Evolutionary conservation across 2,113 vertebrate species (phyloP).

Genomic region (Pelobates fuscus): DNA sequence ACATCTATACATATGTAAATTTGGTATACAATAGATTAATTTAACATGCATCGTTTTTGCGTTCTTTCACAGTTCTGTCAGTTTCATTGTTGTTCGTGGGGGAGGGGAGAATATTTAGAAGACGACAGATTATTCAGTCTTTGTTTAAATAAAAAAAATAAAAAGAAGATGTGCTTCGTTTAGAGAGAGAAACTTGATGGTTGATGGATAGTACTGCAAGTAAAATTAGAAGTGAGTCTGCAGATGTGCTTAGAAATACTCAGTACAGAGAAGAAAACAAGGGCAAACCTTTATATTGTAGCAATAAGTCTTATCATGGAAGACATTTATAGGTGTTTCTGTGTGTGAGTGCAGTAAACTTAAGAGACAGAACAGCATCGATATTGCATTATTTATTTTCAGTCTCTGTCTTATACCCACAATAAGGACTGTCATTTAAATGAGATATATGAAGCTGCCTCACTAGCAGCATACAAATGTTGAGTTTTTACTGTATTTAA

Average conservation of each 20-base stretch:
- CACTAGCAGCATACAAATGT: constrained; percentile 28
- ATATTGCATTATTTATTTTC: constrained; percentile 41
- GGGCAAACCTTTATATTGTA: constrained; percentile 36
- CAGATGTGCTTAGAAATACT: constrained; percentile 25
- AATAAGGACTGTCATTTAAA: constrained; percentile 43
- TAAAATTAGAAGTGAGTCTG: constrained; percentile 22
- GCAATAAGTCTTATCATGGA: constrained; percentile 36
- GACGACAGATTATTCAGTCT: background rate
- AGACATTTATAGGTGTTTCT: constrained; percentile 43
- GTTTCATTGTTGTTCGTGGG: background rate
- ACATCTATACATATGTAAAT: background rate
- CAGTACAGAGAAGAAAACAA: constrained; percentile 25
- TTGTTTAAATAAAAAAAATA: constrained; percentile 2
- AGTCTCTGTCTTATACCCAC: constrained; percentile 32
- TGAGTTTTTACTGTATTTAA: constrained; percentile 11
- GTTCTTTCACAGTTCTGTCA: background rate
- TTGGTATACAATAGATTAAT: background rate
- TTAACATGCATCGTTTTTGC: background rate
- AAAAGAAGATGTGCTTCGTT: background rate
- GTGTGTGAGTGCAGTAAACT: constrained; percentile 37
- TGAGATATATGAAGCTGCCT: constrained; percentile 19
- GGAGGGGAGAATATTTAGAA: background rate
- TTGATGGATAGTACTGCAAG: constrained; percentile 31
- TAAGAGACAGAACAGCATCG: constrained; percentile 39
- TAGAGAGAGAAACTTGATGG: constrained; percentile 21